These are phyloP conservation scores for Globicephala melas DNA, from an alignment of 2,113 vertebrate species.

Conservation along the genomic window DNA sequence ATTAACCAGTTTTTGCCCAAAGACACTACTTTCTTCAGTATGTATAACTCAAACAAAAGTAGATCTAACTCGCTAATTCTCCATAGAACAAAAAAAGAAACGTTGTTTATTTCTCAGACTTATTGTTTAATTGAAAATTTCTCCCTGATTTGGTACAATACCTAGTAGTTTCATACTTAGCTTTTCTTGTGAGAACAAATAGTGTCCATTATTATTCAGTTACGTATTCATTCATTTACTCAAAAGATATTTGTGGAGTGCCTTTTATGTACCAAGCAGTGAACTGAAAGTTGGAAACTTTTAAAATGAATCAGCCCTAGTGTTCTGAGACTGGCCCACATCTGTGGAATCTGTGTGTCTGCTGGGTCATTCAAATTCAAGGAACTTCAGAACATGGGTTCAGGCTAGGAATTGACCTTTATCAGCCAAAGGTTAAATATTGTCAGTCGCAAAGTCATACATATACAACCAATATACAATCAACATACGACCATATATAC, in stretches of 20 bases:
- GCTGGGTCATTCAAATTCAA: background rate
- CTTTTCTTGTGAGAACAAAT: slow-evolving; percentile 26
- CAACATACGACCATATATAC: too few relatives aligned
- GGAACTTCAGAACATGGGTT: background rate
- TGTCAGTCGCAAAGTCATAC: background rate
- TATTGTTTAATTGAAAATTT: slow-evolving; percentile 41
- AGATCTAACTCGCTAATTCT: slow-evolving; percentile 43
- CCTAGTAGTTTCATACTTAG: slow-evolving; percentile 1
- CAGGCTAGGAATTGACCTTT: background rate
- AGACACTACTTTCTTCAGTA: slow-evolving; percentile 12
- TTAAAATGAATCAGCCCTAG: slow-evolving; percentile 19
- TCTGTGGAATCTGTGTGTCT: background rate
- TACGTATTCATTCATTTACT: background rate
- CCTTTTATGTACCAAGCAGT: slow-evolving; percentile 1
- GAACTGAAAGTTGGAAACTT: slow-evolving; percentile 21
- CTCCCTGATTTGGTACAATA: background rate
- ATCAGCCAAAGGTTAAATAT: background rate
- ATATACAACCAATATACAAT: background rate
- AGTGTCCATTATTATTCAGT: slow-evolving; percentile 15
- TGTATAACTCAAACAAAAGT: slow-evolving; percentile 42
- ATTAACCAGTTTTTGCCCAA: slow-evolving; percentile 27
- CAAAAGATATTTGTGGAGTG: slow-evolving; percentile 13
- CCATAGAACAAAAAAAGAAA: slow-evolving; percentile 22
- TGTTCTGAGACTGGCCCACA: background rate
- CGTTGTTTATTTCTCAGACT: slow-evolving; percentile 29